Percentiles rank a stretch among this genome's conserved stretches.
Evolutionary conservation across 1,140 invertebrate species (phyloP).

Genomic region (Ceratina australensis): DNA sequence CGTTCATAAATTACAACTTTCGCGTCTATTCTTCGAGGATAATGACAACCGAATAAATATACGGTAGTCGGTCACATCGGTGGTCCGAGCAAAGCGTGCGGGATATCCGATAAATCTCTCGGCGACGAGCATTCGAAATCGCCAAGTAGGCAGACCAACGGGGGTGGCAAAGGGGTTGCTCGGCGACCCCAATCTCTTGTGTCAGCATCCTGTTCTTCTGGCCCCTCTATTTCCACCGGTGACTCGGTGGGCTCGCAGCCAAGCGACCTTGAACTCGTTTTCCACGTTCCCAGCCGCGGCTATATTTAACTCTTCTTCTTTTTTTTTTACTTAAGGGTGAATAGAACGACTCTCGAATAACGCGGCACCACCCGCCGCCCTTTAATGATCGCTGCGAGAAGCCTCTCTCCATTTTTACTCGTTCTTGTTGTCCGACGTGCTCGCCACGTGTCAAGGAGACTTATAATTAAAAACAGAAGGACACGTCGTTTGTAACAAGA

Average conservation of each 20-base stretch:
- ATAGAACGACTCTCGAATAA: slow-evolving; percentile 58
- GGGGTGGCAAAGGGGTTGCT: slow-evolving; percentile 15
- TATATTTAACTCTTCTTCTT: slow-evolving; percentile 58
- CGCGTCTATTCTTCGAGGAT: not conserved
- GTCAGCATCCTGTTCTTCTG: slow-evolving; percentile 61
- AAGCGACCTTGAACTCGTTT: slow-evolving; percentile 69
- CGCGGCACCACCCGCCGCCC: slow-evolving; percentile 38
- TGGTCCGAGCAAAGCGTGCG: not conserved
- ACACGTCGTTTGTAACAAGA: slow-evolving; percentile 12
- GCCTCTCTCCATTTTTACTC: too few relatives aligned
- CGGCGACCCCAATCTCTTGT: slow-evolving; percentile 52
- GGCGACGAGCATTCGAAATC: slow-evolving; percentile 1
- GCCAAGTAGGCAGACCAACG: slow-evolving; percentile 16
- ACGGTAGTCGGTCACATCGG: not conserved
- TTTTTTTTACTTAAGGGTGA: slow-evolving; percentile 50
- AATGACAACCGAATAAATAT: slow-evolving; percentile 14
- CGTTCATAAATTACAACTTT: slow-evolving; percentile 7
- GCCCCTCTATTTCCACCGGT: slow-evolving; percentile 17
- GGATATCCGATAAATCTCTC: slow-evolving; percentile 32
- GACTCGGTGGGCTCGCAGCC: slow-evolving; percentile 58
- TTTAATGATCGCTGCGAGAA: slow-evolving; percentile 27
- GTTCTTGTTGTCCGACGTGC: not conserved
- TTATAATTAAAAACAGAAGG: slow-evolving; percentile 34
- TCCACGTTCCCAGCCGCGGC: slow-evolving; percentile 33
- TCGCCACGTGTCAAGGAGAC: slow-evolving; percentile 37